These are phyloP conservation scores for Folsomia manolachei DNA, from an alignment of 2,888 invertebrate species.

Conservation along the genomic window DNA sequence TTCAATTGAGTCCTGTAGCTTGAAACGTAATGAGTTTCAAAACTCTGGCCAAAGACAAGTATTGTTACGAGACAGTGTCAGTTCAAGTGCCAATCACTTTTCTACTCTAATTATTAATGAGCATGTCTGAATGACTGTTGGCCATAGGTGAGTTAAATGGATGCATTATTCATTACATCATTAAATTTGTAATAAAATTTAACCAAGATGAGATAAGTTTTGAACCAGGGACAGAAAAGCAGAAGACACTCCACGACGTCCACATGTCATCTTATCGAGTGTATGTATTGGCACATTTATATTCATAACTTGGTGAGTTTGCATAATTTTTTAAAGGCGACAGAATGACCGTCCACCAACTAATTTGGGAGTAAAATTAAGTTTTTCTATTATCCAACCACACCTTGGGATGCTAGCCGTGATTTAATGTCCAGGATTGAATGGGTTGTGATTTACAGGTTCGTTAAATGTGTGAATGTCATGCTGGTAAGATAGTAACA, in stretches of 20 bases:
- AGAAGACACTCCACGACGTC: neutral
- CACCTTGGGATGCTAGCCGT: no score
- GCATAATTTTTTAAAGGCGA: neutral
- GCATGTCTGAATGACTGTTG: neutral
- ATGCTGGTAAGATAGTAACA: no score
- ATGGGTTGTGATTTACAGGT: no score
- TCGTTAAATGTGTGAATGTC: no score
- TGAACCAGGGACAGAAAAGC: no score
- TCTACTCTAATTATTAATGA: neutral
- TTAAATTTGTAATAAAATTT: neutral
- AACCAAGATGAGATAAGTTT: neutral
- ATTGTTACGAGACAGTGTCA: no score
- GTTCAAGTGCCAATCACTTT: neutral
- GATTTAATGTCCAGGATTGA: no score
- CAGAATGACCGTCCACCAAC: slow-evolving; percentile 12
- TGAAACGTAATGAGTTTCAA: neutral
- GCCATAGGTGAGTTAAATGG: neutral
- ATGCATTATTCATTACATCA: slow-evolving; percentile 3
- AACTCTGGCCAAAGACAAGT: no score
- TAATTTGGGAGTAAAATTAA: slow-evolving; percentile 7
- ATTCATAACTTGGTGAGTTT: neutral
- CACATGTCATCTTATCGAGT: neutral
- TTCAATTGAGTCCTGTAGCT: neutral
- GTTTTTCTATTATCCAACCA: no score
- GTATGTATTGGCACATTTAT: neutral